These are phyloP conservation scores for Syngnathoides biaculeatus DNA, from an alignment of 2,113 vertebrate genomes.

Conservation along the genomic window DNA sequence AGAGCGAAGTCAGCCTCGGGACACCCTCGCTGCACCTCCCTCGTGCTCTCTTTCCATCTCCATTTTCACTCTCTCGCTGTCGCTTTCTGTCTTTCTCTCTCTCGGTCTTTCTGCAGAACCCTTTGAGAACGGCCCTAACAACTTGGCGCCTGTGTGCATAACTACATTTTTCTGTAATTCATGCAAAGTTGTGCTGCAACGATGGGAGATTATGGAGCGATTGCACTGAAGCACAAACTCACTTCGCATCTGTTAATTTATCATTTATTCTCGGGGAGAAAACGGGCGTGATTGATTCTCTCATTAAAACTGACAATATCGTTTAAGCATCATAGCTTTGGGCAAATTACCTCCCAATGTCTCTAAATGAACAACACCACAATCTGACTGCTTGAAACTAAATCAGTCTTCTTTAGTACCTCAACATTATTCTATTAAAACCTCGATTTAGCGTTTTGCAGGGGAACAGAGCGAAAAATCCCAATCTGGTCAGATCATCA, in stretches of 20 bases:
- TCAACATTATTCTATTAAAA: slow-evolving; percentile 36
- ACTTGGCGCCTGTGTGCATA: slow-evolving; percentile 60
- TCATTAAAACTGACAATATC: slow-evolving; percentile 57
- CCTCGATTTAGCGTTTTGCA: slow-evolving; percentile 39
- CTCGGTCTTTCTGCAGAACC: slow-evolving; percentile 48
- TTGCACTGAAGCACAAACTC: slow-evolving; percentile 53
- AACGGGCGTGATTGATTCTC: slow-evolving; percentile 54
- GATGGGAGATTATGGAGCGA: slow-evolving; percentile 53
- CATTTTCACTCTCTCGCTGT: slow-evolving; percentile 1
- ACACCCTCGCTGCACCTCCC: slow-evolving; percentile 36
- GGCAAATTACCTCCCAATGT: slow-evolving; percentile 23
- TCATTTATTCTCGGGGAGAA: slow-evolving; percentile 50
- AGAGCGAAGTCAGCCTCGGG: slow-evolving; percentile 45
- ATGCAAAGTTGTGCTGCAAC: slow-evolving; percentile 61
- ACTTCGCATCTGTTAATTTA: slow-evolving; percentile 52
- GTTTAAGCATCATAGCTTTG: slow-evolving; percentile 32
- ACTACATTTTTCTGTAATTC: slow-evolving; percentile 65
- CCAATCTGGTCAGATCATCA: slow-evolving; percentile 51
- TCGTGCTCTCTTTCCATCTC: slow-evolving; percentile 7
- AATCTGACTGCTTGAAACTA: slow-evolving; percentile 24
- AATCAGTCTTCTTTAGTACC: not conserved
- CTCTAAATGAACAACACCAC: slow-evolving; percentile 6
- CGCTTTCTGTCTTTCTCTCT: slow-evolving; percentile 20
- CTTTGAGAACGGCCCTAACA: slow-evolving; percentile 64
- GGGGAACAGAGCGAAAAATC: slow-evolving; percentile 40